phyloP scores from a whole-genome alignment of 2,113 vertebrate genomes.

The Semnornis frantzii region DNA sequence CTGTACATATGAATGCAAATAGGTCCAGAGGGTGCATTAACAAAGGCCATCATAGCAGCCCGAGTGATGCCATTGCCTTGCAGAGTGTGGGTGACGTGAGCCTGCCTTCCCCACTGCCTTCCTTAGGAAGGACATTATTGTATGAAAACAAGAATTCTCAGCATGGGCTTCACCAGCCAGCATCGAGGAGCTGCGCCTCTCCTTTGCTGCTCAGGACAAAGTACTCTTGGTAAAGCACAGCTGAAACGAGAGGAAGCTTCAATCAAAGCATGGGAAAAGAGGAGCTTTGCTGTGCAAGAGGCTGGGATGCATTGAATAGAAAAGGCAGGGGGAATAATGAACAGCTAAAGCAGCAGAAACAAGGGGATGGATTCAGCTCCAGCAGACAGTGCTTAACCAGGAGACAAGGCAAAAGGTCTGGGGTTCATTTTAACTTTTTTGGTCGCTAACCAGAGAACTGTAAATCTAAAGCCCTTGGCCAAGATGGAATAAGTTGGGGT shows the following conservation, averaged over 20 bases:
- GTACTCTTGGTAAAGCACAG: slow-evolving; percentile 13
- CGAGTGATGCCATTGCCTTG: not conserved
- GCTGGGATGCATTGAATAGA: not conserved
- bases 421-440: not conserved
- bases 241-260: slow-evolving; percentile 16
- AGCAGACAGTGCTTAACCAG: not conserved
- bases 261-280: slow-evolving; percentile 64
- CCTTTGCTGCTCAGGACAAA: slow-evolving; percentile 21
- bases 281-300: not conserved
- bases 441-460: not conserved
- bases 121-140: slow-evolving; percentile 24
- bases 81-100: not conserved
- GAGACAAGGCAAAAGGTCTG: slow-evolving; percentile 1
- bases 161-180: not conserved
- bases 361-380: slow-evolving; percentile 32
- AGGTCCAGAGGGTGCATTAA: slow-evolving; percentile 4
- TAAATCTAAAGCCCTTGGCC: not conserved
- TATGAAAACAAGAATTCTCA: slow-evolving; percentile 49
- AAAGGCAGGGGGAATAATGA: not conserved
- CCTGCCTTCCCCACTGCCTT: not conserved
- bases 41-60: slow-evolving; percentile 3
- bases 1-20: slow-evolving; percentile 32
- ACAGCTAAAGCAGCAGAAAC: not conserved
- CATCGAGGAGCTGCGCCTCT: not conserved
- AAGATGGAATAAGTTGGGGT: not conserved